Evolutionary conservation across 2,113 vertebrate genomes (phyloP).

Genomic region (Cheilinus undulatus): DNA sequence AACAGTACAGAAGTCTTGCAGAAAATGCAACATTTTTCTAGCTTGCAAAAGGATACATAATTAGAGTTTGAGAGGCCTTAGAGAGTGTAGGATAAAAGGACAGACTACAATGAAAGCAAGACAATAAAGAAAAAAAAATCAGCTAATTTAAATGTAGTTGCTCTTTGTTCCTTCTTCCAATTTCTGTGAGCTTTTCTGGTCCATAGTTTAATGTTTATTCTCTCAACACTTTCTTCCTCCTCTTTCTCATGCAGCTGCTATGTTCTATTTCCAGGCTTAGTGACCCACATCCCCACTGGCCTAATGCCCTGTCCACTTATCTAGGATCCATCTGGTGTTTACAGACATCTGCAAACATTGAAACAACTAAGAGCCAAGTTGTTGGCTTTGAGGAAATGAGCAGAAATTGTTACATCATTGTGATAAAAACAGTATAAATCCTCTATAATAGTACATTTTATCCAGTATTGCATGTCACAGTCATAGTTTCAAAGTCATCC

Average conservation of each 20-base stretch:
- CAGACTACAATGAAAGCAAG: too few relatives aligned
- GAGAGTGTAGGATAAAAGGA: too few relatives aligned
- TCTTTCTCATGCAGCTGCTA: neutral
- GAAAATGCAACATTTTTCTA: neutral
- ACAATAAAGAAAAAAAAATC: too few relatives aligned
- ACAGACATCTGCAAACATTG: slow-evolving; percentile 2
- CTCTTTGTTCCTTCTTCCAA: neutral
- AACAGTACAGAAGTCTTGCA: too few relatives aligned
- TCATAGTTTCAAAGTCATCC: too few relatives aligned
- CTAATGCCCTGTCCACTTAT: slow-evolving; percentile 30
- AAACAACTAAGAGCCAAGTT: neutral
- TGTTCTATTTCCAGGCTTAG: slow-evolving; percentile 23
- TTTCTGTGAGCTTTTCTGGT: neutral
- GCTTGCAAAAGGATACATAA: too few relatives aligned
- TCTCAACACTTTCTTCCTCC: neutral
- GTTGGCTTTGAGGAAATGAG: neutral
- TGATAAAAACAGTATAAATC: neutral
- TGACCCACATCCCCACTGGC: slow-evolving; percentile 51
- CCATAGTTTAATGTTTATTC: too few relatives aligned
- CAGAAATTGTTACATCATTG: neutral
- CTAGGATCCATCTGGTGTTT: slow-evolving; percentile 33
- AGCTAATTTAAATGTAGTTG: neutral
- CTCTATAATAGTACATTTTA: neutral
- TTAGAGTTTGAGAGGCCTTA: too few relatives aligned
- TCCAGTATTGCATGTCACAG: too few relatives aligned